Conservation (phyloP, 2,797 vertebrate genomes). For the Mallotus villosus region DNA sequence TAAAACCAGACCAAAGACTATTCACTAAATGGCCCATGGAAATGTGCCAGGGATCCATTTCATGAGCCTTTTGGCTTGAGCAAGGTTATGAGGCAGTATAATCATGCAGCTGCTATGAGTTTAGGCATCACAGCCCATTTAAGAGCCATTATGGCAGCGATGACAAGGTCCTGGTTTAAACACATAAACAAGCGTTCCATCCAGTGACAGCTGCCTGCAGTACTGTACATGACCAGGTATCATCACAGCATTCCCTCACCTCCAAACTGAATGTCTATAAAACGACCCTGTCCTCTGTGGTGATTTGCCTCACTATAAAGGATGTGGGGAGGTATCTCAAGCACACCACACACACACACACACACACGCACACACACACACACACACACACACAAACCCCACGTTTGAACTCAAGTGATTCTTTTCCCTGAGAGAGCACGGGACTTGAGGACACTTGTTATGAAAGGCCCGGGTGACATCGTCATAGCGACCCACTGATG, state of each 20-base stretch:
- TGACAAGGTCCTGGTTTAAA: constrained; percentile 16
- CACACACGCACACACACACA: not conserved
- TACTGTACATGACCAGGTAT: not conserved
- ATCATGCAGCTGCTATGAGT: constrained; percentile 42
- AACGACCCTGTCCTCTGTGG: not conserved
- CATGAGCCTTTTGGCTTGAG: constrained; percentile 53
- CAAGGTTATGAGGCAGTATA: constrained; percentile 43
- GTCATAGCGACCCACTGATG: constrained; percentile 48
- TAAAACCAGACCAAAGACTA: constrained; percentile 33
- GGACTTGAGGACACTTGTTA: constrained; percentile 47
- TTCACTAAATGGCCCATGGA: constrained; percentile 44
- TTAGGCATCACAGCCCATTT: constrained; percentile 27
- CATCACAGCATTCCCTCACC: not conserved
- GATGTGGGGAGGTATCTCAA: not conserved
- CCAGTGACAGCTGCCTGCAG: constrained; percentile 19
- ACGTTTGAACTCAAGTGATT: no score
- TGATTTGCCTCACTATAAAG: not conserved
- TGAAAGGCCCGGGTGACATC: constrained; percentile 54
- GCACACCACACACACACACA: not conserved
- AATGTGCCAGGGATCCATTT: constrained; percentile 53
- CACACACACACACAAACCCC: not conserved
- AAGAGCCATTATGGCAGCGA: constrained; percentile 38
- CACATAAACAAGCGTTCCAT: constrained; percentile 12
- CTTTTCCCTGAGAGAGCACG: constrained; percentile 9
- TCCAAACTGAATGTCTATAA: no score